Conservation (phyloP, 2,888 invertebrate genomes). For the Notodonta dromedarius region DNA sequence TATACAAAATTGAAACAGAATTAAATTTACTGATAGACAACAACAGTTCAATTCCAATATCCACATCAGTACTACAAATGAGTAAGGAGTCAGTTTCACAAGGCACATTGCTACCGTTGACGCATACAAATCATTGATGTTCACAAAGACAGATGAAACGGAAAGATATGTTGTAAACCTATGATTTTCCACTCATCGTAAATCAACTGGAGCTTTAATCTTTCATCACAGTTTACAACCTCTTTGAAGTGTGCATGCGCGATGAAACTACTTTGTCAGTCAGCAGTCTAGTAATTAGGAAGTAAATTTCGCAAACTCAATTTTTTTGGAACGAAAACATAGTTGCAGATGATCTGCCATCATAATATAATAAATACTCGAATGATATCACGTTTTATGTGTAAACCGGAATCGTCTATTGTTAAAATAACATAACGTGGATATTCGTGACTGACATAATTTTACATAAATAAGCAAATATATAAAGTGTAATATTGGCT, state of each 20-base stretch:
- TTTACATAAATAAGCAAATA: neutral
- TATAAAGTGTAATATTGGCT: slow-evolving; percentile 12
- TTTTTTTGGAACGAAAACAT: neutral
- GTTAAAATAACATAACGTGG: neutral
- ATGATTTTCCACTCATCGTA: slow-evolving; percentile 47
- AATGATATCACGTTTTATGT: neutral
- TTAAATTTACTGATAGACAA: slow-evolving; percentile 9
- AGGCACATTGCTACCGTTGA: slow-evolving; percentile 35
- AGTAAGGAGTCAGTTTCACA: slow-evolving; percentile 14
- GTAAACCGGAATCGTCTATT: slow-evolving; percentile 3
- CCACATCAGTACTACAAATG: no score
- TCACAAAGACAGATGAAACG: slow-evolving; percentile 44
- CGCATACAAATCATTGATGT: slow-evolving; percentile 43
- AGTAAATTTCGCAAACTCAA: slow-evolving; percentile 7
- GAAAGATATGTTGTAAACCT: slow-evolving; percentile 46
- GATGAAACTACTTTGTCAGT: slow-evolving; percentile 19
- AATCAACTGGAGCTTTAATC: slow-evolving; percentile 53
- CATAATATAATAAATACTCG: neutral
- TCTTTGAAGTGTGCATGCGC: slow-evolving; percentile 37
- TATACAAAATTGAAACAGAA: slow-evolving; percentile 26
- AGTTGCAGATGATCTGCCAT: neutral
- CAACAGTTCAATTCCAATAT: neutral
- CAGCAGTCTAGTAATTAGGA: slow-evolving; percentile 1
- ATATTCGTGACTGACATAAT: neutral
- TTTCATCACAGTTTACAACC: slow-evolving; percentile 43